These are phyloP conservation scores for Drosophila setosimentum DNA, from an alignment of 2,888 invertebrate genomes.

Conservation along the genomic window DNA sequence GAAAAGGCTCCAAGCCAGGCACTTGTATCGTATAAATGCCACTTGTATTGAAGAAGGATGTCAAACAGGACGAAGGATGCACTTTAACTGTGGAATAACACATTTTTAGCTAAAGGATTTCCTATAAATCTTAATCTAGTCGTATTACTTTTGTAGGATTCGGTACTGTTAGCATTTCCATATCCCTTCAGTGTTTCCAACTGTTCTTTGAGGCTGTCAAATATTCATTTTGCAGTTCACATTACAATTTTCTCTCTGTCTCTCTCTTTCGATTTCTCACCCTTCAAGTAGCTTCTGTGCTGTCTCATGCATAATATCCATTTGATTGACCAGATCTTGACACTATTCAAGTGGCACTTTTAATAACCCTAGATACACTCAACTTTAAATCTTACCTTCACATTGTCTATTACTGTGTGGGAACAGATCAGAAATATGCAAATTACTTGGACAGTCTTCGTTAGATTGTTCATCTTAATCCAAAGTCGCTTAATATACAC, in stretches of 20 bases:
- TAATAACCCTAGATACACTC: background rate
- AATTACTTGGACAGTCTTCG: background rate
- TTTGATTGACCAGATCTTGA: conserved; percentile 1
- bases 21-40: conserved; percentile 45
- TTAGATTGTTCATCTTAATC: conserved; percentile 1
- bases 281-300: conserved; percentile 34
- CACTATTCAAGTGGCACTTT: conserved; percentile 7
- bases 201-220: conserved; percentile 34
- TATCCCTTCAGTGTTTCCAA: conserved; percentile 16
- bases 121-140: too few relatives aligned
- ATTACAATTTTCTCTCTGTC: background rate
- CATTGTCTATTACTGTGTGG: conserved; percentile 1
- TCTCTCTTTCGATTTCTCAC: conserved; percentile 12
- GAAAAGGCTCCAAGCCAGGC: conserved; percentile 80
- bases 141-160: background rate
- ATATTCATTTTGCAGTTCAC: background rate
- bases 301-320: conserved; percentile 20
- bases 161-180: background rate
- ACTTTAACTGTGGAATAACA: background rate
- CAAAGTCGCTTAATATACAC: background rate
- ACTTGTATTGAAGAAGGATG: conserved; percentile 19
- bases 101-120: background rate
- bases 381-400: conserved; percentile 6
- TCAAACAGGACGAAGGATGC: conserved; percentile 53
- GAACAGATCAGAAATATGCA: conserved; percentile 3